These are phyloP conservation scores for Ploceus nigricollis DNA, from an alignment of 2,113 vertebrate species.

Conservation along the genomic window DNA sequence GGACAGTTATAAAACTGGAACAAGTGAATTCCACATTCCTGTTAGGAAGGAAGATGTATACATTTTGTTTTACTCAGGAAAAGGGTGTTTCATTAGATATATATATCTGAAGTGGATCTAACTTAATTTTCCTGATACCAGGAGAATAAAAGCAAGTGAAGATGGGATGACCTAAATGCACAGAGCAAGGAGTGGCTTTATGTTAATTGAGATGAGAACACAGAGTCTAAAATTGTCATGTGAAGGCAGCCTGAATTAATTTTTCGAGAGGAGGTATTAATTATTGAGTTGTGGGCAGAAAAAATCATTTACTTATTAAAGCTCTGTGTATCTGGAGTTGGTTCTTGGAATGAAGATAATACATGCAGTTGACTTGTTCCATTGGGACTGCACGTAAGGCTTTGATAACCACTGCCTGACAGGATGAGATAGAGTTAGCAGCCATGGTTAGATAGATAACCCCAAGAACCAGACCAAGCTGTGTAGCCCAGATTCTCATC, in stretches of 20 bases:
- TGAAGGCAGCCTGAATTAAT: not conserved
- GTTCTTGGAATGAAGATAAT: not conserved
- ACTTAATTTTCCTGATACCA: not conserved
- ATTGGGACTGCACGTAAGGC: not conserved
- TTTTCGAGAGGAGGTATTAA: slow-evolving; percentile 5
- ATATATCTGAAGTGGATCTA: not conserved
- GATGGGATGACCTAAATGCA: not conserved
- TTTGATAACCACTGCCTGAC: not conserved
- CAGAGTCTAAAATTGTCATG: not conserved
- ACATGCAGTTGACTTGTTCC: not conserved
- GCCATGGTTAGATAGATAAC: not conserved
- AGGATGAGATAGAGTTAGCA: not conserved
- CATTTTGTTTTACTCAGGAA: not conserved
- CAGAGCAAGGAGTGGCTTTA: not conserved
- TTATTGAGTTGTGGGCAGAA: slow-evolving; percentile 3
- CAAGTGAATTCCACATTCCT: not conserved
- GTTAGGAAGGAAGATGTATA: not conserved
- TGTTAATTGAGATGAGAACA: not conserved
- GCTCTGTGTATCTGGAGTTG: not conserved
- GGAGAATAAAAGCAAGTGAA: not conserved
- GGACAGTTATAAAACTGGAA: not conserved
- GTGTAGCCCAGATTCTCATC: not conserved
- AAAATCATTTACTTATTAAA: slow-evolving; percentile 4
- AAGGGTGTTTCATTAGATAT: not conserved
- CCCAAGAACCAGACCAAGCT: slow-evolving; percentile 6